Base-by-base conservation (phyloP, 35 echinoderm and acorn worm species). In the Heliocidaris erythrogramma region DNA sequence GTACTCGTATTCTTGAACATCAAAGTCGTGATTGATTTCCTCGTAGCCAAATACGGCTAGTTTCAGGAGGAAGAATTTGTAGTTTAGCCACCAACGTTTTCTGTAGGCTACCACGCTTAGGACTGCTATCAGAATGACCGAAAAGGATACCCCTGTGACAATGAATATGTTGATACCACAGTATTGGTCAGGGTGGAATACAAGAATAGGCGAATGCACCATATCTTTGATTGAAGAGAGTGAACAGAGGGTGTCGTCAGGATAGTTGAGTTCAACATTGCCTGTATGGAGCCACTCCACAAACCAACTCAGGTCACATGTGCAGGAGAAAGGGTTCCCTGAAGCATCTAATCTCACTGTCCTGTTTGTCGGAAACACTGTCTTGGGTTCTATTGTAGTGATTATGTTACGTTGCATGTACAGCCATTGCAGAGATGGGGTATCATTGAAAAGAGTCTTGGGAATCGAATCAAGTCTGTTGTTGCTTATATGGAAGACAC, bases 61-160 rank as follows among this genome's bases (percentile, higher is more conserved):
- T 48, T 47, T 47, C 10, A 89, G 87, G 14, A 89, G 87, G 47
- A 89, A 89, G 11, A 42, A 9, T n/a, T 89, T 89, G 30, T 89
- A 89, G 87, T 89, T 89, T 4, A 89, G 32, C 87, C 87, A 89
- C 87, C 87, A 89, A 5, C 31, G 87, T 17, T 47, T 89, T 16
- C 31, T 9, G 29, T 89, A 89, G 16, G 87, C 87, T 2, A 89
- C 12, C 31, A 89, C 14, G 18, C 12, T 13, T 5, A 89, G 87
- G 17, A 42, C 12, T 12, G 24, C 31, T 35, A 89, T 30, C 31
- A 48, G 31, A 47, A 48, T 18, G 16, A 5, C 87, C 2, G 87
- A 17, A 0, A 89, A 48, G 32, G 87, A 89, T n/a, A 89, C 31
- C 16, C 30, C 32, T 47, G 31, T 89, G 87, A 89, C 32, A 12